A percentile compares a stretch with the other conserved stretches of the same genome.
phyloP scores from a whole-genome alignment of 2,888 invertebrate genomes.

The Mesoligia furuncula region DNA sequence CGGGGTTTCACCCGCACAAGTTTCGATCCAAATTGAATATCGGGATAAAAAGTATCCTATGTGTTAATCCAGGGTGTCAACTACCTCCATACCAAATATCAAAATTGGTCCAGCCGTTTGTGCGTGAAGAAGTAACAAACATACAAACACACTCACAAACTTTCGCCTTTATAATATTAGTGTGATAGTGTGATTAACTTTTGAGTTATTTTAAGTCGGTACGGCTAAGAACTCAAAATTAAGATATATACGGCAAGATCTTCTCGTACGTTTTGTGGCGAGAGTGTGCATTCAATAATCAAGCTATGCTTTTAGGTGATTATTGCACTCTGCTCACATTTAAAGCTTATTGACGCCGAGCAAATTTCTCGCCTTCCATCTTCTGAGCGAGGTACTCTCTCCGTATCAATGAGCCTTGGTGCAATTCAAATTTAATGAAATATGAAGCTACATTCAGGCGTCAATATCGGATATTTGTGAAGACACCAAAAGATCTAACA shows the following conservation, averaged over 20 bases:
- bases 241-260: background rate
- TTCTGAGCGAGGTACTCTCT: background rate
- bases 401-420: background rate
- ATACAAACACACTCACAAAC: no score
- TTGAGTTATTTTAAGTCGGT: background rate
- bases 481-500: conserved; percentile 55
- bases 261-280: background rate
- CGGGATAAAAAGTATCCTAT: no score
- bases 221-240: background rate
- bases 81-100: no score
- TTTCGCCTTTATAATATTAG: no score
- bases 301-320: background rate
- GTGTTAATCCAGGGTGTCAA: no score
- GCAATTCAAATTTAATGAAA: background rate
- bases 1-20: no score
- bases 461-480: conserved; percentile 37
- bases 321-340: background rate
- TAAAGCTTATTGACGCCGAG: background rate
- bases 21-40: no score
- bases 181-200: background rate
- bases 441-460: background rate
- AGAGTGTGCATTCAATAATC: background rate
- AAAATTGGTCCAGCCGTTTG: no score
- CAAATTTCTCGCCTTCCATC: no score
- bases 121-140: no score